Evolutionary conservation across 2,888 invertebrate genomes (phyloP), one percentile per base, ranked within the genome.

Genomic region (Biston betularia): DNA sequence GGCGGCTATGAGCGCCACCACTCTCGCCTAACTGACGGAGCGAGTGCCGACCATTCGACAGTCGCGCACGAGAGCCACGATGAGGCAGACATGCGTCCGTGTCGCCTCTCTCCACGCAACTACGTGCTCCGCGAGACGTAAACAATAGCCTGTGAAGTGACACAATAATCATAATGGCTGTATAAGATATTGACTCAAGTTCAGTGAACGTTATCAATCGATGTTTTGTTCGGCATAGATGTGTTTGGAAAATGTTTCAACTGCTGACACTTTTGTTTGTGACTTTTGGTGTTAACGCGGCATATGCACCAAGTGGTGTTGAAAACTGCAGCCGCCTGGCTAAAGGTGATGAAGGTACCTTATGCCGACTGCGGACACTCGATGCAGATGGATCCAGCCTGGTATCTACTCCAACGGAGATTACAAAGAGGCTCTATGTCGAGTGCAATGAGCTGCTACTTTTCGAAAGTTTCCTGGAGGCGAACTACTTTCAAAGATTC

Each of bases 401-500:
- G 74, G 93, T 94, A 83, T 90, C 95, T 71, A 89, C 94, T 73
- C 89, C 94, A 68, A 80, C 96, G 56, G 97, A 97, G 82, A 95
- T 96, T 59, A 96, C 97, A 48, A 95, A 96, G 73, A 95, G 95
- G 69, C 93, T 98, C 72, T 95, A 95, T 72, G 94, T 98, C 69
- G 95, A 95, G 81, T 98, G 98, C 90, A 96, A 96, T 89, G 96
- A 96, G 81, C 95, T 96, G 77, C 93, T 97, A 77, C 95, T 97
- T 71, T 96, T 96, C 84, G 97, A 97, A 94, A 97, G 97, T 92
- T 95, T 95, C 73, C 90, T 98, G 63, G 95, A 96, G 70, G 95
- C 95, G 11, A 96, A 96, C 80, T 96, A 96, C 76, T 97, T 97
- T 89, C 95, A 96, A 80, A 95, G 96, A 73, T 94, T 98, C 70